Base-by-base conservation (phyloP, 2,113 vertebrate species). In the Zosterops hypoxanthus region DNA sequence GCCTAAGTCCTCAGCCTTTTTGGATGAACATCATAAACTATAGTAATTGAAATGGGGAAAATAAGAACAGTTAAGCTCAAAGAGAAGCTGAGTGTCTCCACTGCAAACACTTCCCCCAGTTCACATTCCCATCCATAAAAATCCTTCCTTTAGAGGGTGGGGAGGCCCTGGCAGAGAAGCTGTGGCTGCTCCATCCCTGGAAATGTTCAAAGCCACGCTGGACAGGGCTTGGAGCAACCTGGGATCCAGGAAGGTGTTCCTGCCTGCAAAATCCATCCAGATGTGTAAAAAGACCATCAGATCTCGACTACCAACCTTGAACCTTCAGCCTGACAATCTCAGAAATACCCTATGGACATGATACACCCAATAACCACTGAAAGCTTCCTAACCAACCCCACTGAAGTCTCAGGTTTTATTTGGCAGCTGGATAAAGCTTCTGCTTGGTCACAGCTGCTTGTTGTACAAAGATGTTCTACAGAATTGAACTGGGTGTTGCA, bases 261-360 rank as follows among this genome's bases (percentile, higher is more conserved):
- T 55, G 31, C 36, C 81, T 61, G 64, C 31, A 81, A 50, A 78
- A 79, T 21, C 66, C 73, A 49, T 5, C 70, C 4, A 20, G 10
- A 28, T 14, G 8, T 0, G 0, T 5, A 13, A 47, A 70, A 50
- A 4, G 3, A 8, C 11, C 34, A 20, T 5, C 34, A 29, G 36
- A 42, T 22, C 14, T 18, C 2, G 0, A 26, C 20, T 3, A 19
- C 11, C 23, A 22, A 19, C 47, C 57, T n/a, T n/a, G 39, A 44
- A 18, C 42, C 57, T n/a, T 36, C 52, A 44, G 29, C n/a, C 3
- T 11, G 44, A 31, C 21, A 14, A 12, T 6, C 57, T 69, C 36
- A 49, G 24, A 34, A 28, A 16, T 33, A 13, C 36, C 24, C 55
- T 11, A 8, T 6, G 28, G 29, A 50, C 60, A n/a, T 0, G 17